A percentile compares a stretch with the other conserved stretches of the same genome.
These are phyloP conservation scores for Melospiza georgiana DNA, from an alignment of 2,113 vertebrate species.

Conservation along the genomic window DNA sequence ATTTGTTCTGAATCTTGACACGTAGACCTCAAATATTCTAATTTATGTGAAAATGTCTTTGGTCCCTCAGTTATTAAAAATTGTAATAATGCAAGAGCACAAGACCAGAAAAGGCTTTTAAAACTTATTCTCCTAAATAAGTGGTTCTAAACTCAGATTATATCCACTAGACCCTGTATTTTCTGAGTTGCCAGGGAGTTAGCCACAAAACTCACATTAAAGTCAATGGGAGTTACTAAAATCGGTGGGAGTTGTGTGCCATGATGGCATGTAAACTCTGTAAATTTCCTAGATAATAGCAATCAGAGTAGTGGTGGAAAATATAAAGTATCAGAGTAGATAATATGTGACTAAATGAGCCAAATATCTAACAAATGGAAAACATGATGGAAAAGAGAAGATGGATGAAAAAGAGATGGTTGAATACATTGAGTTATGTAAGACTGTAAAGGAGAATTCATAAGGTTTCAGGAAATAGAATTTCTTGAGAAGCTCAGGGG, in stretches of 20 bases:
- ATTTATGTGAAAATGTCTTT: slow-evolving; percentile 15
- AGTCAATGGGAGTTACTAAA: background rate
- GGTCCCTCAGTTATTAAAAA: background rate
- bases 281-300: background rate
- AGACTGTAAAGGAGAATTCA: slow-evolving; percentile 53
- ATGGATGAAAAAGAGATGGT: slow-evolving; percentile 34
- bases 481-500: slow-evolving; percentile 73
- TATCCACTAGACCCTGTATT: background rate
- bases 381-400: slow-evolving; percentile 5
- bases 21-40: background rate
- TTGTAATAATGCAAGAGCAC: background rate
- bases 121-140: background rate
- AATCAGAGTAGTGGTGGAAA: background rate
- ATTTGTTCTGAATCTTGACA: background rate
- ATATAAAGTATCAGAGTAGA: slow-evolving; percentile 41
- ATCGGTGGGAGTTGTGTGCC: background rate
- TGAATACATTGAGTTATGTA: slow-evolving; percentile 60
- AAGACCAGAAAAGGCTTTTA: background rate
- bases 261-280: background rate
- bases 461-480: slow-evolving; percentile 68
- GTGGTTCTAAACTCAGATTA: background rate
- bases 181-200: slow-evolving; percentile 9
- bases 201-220: background rate
- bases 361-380: slow-evolving; percentile 55
- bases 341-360: slow-evolving; percentile 62